phyloP scores from a whole-genome alignment of 2,797 vertebrate species.

The Borostomias antarcticus region DNA sequence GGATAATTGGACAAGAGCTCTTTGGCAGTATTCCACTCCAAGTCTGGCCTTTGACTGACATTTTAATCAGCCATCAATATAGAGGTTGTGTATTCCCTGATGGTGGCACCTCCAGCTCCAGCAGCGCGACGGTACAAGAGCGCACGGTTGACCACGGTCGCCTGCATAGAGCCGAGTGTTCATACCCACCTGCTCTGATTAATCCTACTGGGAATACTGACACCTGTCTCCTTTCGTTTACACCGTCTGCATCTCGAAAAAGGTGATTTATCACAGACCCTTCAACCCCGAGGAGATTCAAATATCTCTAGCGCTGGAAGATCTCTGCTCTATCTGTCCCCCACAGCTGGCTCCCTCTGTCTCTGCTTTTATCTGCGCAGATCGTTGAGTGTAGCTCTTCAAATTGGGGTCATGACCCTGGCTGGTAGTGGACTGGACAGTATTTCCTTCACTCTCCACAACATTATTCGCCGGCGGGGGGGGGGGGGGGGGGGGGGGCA shows the following conservation, averaged over 20 bases:
- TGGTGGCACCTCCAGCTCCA: background rate
- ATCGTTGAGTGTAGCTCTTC: constrained; percentile 9
- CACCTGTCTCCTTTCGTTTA: constrained; percentile 12
- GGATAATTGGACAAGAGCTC: background rate
- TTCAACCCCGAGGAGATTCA: background rate
- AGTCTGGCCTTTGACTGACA: background rate
- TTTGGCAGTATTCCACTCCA: background rate
- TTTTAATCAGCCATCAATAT: constrained; percentile 5
- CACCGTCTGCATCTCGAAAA: constrained; percentile 4
- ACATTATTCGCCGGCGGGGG: background rate
- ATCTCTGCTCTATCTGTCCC: constrained; percentile 22
- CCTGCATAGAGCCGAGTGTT: background rate
- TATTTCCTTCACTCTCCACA: background rate
- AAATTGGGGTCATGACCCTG: constrained; percentile 9
- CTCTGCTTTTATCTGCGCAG: background rate
- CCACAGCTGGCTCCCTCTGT: constrained; percentile 13
- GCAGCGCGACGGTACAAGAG: background rate
- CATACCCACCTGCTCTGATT: background rate
- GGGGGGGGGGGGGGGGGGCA: background rate
- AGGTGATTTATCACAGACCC: constrained; percentile 1
- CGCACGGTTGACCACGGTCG: background rate
- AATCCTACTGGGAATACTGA: constrained; percentile 9
- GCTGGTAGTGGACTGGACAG: constrained; percentile 1
- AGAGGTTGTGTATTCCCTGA: background rate
- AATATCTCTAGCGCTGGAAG: constrained; percentile 4